These are phyloP conservation scores for Dryobota labecula DNA, from an alignment of 2,888 invertebrate genomes.

Conservation along the genomic window DNA sequence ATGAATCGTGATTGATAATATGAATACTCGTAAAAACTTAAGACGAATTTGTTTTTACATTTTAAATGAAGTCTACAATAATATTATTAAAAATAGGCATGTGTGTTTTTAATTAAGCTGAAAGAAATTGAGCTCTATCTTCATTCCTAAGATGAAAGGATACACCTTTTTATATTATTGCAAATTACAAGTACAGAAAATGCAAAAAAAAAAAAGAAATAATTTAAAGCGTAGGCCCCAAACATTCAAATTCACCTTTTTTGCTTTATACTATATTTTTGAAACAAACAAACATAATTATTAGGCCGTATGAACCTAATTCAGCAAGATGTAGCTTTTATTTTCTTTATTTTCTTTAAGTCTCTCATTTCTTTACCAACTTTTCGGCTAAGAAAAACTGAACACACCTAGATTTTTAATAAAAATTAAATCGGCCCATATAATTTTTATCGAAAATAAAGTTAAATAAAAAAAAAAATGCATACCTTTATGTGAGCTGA, in stretches of 20 bases:
- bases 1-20: constrained; percentile 9
- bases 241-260: not conserved
- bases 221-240: not conserved
- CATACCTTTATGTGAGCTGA: constrained; percentile 85
- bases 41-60: constrained; percentile 1
- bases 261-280: not conserved
- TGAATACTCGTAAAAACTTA: constrained; percentile 12
- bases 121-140: not conserved
- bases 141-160: not conserved
- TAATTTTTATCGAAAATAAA: no score
- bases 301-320: not conserved
- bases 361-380: not conserved
- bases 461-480: not conserved
- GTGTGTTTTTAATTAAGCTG: not conserved
- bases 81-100: not conserved
- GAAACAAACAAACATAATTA: not conserved
- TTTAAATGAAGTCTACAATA: not conserved
- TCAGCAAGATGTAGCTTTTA: no score
- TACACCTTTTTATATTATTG: not conserved
- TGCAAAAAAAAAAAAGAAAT: not conserved
- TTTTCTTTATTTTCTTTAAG: not conserved
- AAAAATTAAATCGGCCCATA: not conserved
- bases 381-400: not conserved
- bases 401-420: not conserved
- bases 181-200: not conserved